Percentiles rank a stretch among this genome's conserved stretches.
Conservation (phyloP, 1,140 invertebrate genomes). For the Tachypleus tridentatus region DNA sequence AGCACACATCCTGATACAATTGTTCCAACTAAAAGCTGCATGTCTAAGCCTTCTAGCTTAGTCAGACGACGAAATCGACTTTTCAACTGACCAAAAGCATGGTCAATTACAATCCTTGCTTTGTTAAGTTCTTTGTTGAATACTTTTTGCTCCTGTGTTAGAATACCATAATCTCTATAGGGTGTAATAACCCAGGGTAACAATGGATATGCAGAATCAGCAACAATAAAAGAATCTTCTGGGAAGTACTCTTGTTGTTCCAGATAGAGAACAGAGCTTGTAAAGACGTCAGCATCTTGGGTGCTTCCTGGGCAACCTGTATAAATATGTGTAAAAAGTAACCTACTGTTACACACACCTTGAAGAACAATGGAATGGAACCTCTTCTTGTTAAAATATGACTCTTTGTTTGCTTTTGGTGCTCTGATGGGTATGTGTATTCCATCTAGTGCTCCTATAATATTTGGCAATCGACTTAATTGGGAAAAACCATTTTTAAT, state of each 20-base stretch:
- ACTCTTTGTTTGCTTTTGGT: not conserved
- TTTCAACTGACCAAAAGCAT: conserved; percentile 2
- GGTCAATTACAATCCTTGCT: not conserved
- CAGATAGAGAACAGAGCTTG: conserved; percentile 1
- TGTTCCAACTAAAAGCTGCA: not conserved
- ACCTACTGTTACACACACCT: not conserved
- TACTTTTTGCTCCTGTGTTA: conserved; percentile 2
- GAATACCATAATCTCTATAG: not conserved
- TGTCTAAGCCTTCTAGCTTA: not conserved
- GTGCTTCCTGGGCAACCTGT: not conserved
- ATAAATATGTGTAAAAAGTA: not conserved
- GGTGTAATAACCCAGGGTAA: not conserved
- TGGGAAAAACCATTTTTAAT: not conserved
- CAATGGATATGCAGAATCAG: conserved; percentile 3
- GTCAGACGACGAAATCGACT: conserved; percentile 2
- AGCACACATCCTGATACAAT: conserved; percentile 1
- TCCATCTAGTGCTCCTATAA: not conserved
- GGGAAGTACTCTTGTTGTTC: not conserved
- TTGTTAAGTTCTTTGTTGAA: not conserved
- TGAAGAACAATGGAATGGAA: not conserved
- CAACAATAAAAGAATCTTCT: not conserved
- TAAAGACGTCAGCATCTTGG: not conserved
- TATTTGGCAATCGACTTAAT: not conserved
- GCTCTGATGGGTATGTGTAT: not conserved
- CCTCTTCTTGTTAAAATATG: not conserved